Conservation (phyloP, 2,113 vertebrate species). For the Brachionichthys hirsutus region DNA sequence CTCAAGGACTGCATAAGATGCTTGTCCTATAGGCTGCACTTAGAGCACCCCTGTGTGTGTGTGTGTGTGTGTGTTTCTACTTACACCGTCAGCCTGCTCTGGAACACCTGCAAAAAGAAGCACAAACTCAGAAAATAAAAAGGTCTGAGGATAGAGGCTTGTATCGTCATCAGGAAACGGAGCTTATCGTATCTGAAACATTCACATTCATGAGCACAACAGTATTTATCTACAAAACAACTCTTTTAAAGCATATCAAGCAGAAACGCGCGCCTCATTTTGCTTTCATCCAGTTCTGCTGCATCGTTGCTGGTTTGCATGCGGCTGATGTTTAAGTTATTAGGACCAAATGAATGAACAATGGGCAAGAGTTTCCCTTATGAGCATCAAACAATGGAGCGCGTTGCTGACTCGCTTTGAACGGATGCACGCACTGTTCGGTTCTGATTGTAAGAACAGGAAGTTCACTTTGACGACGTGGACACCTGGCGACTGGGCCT, state of each 20-base stretch:
- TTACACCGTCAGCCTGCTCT: slow-evolving; percentile 61
- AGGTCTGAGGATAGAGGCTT: slow-evolving; percentile 27
- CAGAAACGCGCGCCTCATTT: slow-evolving; percentile 13
- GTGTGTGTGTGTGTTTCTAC: slow-evolving; percentile 35
- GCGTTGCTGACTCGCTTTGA: slow-evolving; percentile 21
- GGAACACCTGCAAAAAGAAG: slow-evolving; percentile 65
- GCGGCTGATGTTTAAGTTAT: slow-evolving; percentile 32
- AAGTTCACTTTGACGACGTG: slow-evolving; percentile 63
- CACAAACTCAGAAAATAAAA: slow-evolving; percentile 46
- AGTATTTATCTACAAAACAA: slow-evolving; percentile 16
- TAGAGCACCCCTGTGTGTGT: background rate
- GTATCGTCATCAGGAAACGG: slow-evolving; percentile 18
- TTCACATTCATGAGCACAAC: slow-evolving; percentile 3
- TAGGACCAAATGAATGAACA: slow-evolving; percentile 43
- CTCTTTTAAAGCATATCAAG: background rate
- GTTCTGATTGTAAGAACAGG: slow-evolving; percentile 67
- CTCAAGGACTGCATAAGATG: too few species aligned
- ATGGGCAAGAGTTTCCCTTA: slow-evolving; percentile 42
- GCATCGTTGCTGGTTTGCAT: slow-evolving; percentile 29
- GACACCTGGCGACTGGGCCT: slow-evolving; percentile 61
- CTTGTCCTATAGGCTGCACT: too few species aligned
- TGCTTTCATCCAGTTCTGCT: slow-evolving; percentile 26
- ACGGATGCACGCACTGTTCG: slow-evolving; percentile 51
- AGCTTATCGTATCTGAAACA: slow-evolving; percentile 23
- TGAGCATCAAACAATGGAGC: slow-evolving; percentile 61